Evolutionary conservation across 1,140 invertebrate genomes (phyloP), one percentile per base, ranked within the genome.

Genomic region (Lethrus apterus): DNA sequence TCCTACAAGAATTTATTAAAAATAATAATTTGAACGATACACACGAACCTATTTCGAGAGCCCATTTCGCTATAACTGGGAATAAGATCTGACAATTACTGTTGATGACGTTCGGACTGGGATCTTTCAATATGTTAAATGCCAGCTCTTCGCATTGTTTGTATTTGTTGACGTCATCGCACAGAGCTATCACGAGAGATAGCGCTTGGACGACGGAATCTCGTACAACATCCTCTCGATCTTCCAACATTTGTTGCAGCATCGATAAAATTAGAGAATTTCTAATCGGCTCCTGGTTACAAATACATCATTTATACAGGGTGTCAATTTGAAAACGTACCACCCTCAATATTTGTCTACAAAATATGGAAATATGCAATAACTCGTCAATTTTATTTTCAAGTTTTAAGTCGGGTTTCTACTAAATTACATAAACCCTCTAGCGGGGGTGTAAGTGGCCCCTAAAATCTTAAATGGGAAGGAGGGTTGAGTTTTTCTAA

Each of bases 231-330:
- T 78, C 70, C 51, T 83, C 80, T 53, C 77, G 79, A 50, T 87
- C 84, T 52, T 86, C 82, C 38, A 85, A 63, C 75, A 87, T 79
- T 66, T 87, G 84, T 52, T 84, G 79, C 14, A 86, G 63, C 76
- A 86, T 85, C 11, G 83, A 84, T 18, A 86, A 62, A 56, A 86
- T 73, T 15, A 86, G 62, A 1, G 83, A 86, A 56, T 82, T 82
- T 26, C 81, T 67, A 9, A 84, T 76, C n/a, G 77, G 71, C 52
- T 71, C 71, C 59, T 61, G 18, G 44, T 33, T 8, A 21, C n/a
- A n/a, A n/a, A n/a, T n/a, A n/a, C n/a, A n/a, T n/a, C n/a, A n/a
- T n/a, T n/a, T n/a, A n/a, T n/a, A n/a, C n/a, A n/a, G n/a, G n/a
- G n/a, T n/a, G n/a, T n/a, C n/a, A n/a, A n/a, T n/a, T n/a, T n/a